phyloP scores from a whole-genome alignment of 1,140 invertebrate species.

The Rhizoglyphus robini region DNA sequence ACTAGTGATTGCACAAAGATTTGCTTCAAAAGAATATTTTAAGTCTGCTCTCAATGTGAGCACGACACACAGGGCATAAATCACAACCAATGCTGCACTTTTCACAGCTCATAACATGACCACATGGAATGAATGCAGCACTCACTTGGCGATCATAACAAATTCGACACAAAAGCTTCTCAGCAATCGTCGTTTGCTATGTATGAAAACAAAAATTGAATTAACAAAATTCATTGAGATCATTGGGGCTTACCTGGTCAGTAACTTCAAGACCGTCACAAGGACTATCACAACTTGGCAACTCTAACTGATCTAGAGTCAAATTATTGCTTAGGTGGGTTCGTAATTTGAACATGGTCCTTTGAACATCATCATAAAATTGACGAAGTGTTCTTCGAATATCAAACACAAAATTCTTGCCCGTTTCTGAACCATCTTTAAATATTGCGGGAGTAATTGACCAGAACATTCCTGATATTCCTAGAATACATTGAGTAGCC shows the following conservation, averaged over 20 bases:
- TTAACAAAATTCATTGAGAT: too few species aligned
- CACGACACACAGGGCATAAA: conserved; percentile 58
- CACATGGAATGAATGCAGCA: conserved; percentile 65
- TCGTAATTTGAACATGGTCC: conserved; percentile 45
- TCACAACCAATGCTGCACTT: conserved; percentile 54
- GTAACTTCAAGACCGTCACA: too few species aligned
- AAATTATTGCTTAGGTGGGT: not conserved
- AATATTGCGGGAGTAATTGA: conserved; percentile 42
- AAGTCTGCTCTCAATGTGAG: too few species aligned
- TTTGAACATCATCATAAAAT: conserved; percentile 66
- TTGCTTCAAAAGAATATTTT: conserved; percentile 41
- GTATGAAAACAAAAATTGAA: conserved; percentile 9
- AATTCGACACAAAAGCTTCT: conserved; percentile 61
- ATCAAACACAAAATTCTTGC: conserved; percentile 72
- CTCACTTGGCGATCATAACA: conserved; percentile 66
- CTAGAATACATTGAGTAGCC: conserved; percentile 68
- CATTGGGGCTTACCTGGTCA: too few species aligned
- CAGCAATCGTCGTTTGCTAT: conserved; percentile 37
- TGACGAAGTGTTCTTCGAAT: conserved; percentile 69
- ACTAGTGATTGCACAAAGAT: too few species aligned
- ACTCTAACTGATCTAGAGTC: not conserved
- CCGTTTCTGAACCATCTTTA: not conserved
- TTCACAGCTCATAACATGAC: conserved; percentile 60
- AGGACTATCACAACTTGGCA: not conserved
- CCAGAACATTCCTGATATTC: conserved; percentile 77